Conservation (phyloP, 2,888 invertebrate genomes). For the Ceratothoa steindachneri region DNA sequence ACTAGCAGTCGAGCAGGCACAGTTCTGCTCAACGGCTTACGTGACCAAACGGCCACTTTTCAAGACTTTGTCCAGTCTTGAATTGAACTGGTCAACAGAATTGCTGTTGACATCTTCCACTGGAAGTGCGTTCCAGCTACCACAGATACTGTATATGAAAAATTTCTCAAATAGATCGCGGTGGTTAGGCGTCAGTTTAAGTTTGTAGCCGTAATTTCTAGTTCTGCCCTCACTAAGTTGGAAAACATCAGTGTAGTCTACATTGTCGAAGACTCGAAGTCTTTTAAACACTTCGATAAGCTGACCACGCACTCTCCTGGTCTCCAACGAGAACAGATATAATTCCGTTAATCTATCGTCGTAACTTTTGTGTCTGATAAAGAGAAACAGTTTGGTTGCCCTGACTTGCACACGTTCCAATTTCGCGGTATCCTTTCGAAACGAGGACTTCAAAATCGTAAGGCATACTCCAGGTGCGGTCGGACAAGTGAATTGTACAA, state of each 20-base stretch:
- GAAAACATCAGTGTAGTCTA: neutral
- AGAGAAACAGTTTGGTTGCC: neutral
- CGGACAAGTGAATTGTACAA: neutral
- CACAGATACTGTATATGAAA: neutral
- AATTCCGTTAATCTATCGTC: neutral
- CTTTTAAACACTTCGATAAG: neutral
- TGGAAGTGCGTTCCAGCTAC: neutral
- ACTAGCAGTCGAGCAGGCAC: too few relatives aligned
- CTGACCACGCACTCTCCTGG: neutral
- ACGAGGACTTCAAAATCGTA: neutral
- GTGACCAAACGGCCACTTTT: neutral
- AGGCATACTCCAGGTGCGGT: neutral
- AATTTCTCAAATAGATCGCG: neutral
- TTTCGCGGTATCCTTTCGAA: neutral
- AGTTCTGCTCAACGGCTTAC: neutral
- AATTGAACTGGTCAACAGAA: slow-evolving; percentile 21
- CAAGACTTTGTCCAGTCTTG: neutral
- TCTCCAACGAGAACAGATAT: neutral
- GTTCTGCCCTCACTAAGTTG: neutral
- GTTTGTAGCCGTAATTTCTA: neutral
- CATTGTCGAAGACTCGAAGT: neutral
- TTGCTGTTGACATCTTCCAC: neutral
- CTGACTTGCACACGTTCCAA: neutral
- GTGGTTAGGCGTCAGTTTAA: neutral
- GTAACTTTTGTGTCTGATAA: neutral